Conservation (phyloP, 2,113 vertebrate genomes). For the Balaenoptera acutorostrata region DNA sequence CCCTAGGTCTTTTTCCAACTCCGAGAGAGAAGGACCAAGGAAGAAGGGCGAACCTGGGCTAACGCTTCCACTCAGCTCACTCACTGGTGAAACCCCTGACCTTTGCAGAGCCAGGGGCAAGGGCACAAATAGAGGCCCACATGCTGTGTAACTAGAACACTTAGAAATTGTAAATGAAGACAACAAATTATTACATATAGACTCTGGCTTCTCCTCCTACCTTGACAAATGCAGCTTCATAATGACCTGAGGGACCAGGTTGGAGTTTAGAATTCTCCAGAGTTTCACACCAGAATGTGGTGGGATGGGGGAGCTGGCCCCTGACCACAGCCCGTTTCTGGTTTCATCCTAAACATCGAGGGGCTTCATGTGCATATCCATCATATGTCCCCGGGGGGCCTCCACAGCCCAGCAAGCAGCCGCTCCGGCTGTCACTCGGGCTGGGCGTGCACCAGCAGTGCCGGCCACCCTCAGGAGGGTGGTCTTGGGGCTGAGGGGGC, state of each 20-base stretch:
- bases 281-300: neutral
- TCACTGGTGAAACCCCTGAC: neutral
- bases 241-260: neutral
- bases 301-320: fast-evolving
- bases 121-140: neutral
- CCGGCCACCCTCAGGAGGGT: neutral
- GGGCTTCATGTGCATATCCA: fast-evolving
- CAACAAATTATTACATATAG: fast-evolving
- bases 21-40: neutral
- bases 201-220: neutral
- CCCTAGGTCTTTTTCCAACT: neutral
- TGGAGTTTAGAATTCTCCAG: neutral
- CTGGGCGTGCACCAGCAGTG: fast-evolving
- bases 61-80: neutral
- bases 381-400: fast-evolving
- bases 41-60: neutral
- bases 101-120: neutral
- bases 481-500: neutral
- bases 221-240: neutral
- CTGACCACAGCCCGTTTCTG: neutral
- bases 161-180: neutral
- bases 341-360: neutral
- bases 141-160: too few species aligned
- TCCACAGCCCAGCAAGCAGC: neutral
- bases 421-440: neutral